Evolutionary conservation across 2,113 vertebrate genomes (phyloP).

Genomic region (Mus spicilegus): DNA sequence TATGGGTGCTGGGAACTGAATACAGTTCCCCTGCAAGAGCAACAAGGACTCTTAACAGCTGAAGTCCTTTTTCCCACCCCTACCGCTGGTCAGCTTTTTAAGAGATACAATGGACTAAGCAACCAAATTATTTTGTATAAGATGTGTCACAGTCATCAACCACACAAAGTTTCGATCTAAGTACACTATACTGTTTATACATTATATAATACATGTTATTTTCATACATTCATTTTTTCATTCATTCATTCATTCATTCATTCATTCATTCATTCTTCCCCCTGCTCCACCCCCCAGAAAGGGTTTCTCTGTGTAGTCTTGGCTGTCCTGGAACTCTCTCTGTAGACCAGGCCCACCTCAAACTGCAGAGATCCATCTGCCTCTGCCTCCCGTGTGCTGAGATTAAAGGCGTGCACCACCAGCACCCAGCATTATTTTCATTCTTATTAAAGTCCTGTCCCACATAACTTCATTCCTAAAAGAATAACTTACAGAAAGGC

Average conservation of each 20-base stretch:
- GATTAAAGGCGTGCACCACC: not conserved
- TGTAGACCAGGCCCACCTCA: not conserved
- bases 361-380: not conserved
- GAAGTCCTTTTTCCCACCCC: not conserved
- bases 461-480: not conserved
- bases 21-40: not conserved
- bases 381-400: not conserved
- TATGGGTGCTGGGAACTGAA: not conserved
- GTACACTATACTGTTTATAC: not conserved
- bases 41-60: not conserved
- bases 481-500: slow-evolving; percentile 20
- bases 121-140: slow-evolving; percentile 20
- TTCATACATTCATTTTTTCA: not conserved
- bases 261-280: too few relatives aligned
- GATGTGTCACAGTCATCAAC: slow-evolving; percentile 22
- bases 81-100: not conserved
- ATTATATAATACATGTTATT: slow-evolving; percentile 4
- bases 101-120: slow-evolving; percentile 38
- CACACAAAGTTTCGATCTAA: not conserved
- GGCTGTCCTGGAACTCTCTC: not conserved
- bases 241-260: too few relatives aligned
- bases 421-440: slow-evolving; percentile 13
- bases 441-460: not conserved
- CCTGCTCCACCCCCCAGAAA: not conserved
- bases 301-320: not conserved